These are phyloP conservation scores for Cryptotermes secundus DNA, from an alignment of 1,140 invertebrate species.

Conservation along the genomic window DNA sequence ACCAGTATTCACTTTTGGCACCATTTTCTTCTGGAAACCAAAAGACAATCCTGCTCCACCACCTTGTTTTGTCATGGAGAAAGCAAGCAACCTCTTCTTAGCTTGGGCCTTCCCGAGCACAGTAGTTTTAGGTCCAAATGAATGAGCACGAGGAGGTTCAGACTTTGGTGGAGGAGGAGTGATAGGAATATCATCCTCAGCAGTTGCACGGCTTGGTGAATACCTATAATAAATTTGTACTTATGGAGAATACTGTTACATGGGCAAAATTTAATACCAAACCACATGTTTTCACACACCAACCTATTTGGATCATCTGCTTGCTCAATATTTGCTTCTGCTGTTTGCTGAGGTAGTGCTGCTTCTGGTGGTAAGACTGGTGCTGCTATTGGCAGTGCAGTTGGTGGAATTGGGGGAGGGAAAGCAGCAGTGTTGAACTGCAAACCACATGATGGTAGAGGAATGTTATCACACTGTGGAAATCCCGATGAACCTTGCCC, in stretches of 20 bases:
- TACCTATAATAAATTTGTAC: slow-evolving; percentile 15
- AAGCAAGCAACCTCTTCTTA: slow-evolving; percentile 46
- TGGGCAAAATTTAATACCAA: background rate
- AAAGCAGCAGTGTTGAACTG: background rate
- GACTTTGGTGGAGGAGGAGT: background rate
- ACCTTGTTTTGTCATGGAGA: slow-evolving; percentile 44
- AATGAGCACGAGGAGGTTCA: background rate
- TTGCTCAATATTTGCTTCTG: background rate
- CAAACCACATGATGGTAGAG: slow-evolving; percentile 24
- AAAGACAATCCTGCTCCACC: slow-evolving; percentile 31
- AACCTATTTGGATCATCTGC: background rate
- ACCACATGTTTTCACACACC: background rate
- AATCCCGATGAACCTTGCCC: background rate
- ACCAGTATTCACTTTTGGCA: background rate
- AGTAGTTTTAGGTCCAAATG: slow-evolving; percentile 11
- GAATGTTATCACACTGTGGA: slow-evolving; percentile 12
- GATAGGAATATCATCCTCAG: slow-evolving; percentile 26
- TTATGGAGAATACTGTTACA: background rate
- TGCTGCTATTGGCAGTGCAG: background rate
- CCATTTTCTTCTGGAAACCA: slow-evolving; percentile 25
- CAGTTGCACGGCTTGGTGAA: slow-evolving; percentile 29
- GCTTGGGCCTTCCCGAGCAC: slow-evolving; percentile 45
- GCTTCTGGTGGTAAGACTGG: background rate
- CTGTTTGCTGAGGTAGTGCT: background rate
- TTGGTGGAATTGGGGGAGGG: slow-evolving; percentile 1